phyloP scores from a whole-genome alignment of 2,888 invertebrate species.

The Lypha dubia region DNA sequence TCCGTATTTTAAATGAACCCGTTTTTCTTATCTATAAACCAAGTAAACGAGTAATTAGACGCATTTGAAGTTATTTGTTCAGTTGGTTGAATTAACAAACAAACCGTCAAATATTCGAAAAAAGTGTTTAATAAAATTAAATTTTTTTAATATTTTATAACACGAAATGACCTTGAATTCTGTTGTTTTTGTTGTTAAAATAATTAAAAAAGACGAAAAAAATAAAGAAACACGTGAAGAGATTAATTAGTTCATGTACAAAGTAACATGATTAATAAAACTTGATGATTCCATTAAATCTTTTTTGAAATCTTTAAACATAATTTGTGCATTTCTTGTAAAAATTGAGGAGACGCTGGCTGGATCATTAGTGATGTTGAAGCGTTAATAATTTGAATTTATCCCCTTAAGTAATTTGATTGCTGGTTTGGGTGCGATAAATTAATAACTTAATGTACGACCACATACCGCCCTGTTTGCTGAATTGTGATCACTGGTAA shows the following conservation, averaged over 20 bases:
- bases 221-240: background rate
- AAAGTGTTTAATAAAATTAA: background rate
- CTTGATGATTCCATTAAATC: constrained; percentile 22
- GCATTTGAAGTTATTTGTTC: background rate
- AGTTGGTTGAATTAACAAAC: constrained; percentile 1
- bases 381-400: background rate
- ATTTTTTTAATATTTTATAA: background rate
- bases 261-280: constrained; percentile 31
- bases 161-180: constrained; percentile 53
- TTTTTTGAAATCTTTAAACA: background rate
- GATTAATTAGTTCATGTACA: constrained; percentile 43
- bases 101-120: background rate
- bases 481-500: background rate
- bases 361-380: constrained; percentile 1
- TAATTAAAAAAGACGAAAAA: background rate
- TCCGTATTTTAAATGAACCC: constrained; percentile 4
- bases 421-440: background rate
- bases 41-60: background rate
- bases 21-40: background rate
- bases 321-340: background rate
- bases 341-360: background rate
- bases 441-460: constrained; percentile 30
- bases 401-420: constrained; percentile 15
- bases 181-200: constrained; percentile 1
- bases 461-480: background rate